Evolutionary conservation across 2,797 vertebrate genomes (phyloP), one percentile per base, ranked within the genome.

Genomic region (Anguilla marmorata): DNA sequence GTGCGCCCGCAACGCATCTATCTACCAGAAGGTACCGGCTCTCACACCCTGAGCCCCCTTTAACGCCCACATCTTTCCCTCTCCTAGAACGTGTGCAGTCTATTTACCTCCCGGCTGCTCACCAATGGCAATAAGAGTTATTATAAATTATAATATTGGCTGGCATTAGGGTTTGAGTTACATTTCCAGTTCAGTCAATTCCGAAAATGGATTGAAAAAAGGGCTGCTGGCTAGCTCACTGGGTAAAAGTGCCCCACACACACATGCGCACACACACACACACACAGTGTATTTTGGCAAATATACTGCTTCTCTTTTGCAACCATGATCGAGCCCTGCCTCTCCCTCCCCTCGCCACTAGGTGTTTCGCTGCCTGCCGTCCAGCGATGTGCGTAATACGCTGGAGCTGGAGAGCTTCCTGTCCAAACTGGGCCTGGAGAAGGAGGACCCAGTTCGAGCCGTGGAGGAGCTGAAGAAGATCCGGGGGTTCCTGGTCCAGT

Each of bases 341-440:
- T 52, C 0, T 87, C 9, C 3, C 37, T 52, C 74, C 19, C 72
- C 11, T 4, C 24, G 2, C 4, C 54, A 8, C 72, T 95, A 99
- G 98, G 98, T 99, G 37, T 99, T 99, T 92, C 97, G 98, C 87
- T 98, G 97, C 89, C 96, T 99, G 87, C 98, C 98, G 1, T 99
- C 94, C 90, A 98, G 99, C 45, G 96, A 99, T 24, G 98, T 99
- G 37, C 96, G 95, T 3, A 98, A 92, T 88, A 96, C 97, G 91
- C n/a, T 92, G 88, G 97, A 99, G 86, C 93, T 99, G 90, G 97
- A 97, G 60, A 94, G 96, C 1, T 99, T 94, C 91, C 96, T 97
- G 90, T 92, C 91, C 92, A 97, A 97, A 90, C 91, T 92, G 0
- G 94, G 96, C 66, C 93, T 99, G 89, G 96, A 96, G 0, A 95